Evolutionary conservation across 2,797 vertebrate species (phyloP), one percentile per base, ranked within the genome.

Genomic region (Vipera latastei): DNA sequence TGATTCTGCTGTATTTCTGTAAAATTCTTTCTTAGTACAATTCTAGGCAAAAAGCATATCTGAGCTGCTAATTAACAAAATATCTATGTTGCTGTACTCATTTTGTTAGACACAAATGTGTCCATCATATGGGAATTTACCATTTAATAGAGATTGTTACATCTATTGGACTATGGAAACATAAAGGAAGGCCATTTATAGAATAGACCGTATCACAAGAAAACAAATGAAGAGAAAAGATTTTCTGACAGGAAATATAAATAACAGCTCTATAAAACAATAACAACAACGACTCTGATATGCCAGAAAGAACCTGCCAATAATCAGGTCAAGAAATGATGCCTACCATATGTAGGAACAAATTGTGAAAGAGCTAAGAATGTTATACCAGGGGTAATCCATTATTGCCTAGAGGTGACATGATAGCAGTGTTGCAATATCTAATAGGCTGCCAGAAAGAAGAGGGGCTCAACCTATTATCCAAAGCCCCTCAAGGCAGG

Each of bases 151-250:
- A 2, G 87, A 4, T 20, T 2, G 25, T 44, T 73, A 56, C 87
- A 91, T 48, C 0, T 0, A 28, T 90, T 55, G 13, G 48, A 92
- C 38, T 86, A 0, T 0, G 22, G 8, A 9, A 78, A 1, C 57
- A 95, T 4, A 8, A 90, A 93, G 94, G 60, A 90, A 91, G 69
- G 56, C 89, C 69, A 20, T 63, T 73, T 95, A 93, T 60, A 89
- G 63, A 89, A 78, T 92, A 86, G 92, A 13, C n/a, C 73, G 59
- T 32, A 22, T 65, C 90, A 86, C 93, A 92, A 92, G 0, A 0
- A 25, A 95, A 83, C 48, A 0, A 0, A 63, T 90, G 6, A 53
- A 93, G 48, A 94, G 83, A 94, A n/a, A 25, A 38, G 28, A 78
- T 63, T 94, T 83, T 90, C 65, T 92, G 63, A 91, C 22, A 91